Evolutionary conservation across 2,888 invertebrate species (phyloP), one percentile per base, ranked within the genome.

Genomic region (Meiosimyza decipiens): DNA sequence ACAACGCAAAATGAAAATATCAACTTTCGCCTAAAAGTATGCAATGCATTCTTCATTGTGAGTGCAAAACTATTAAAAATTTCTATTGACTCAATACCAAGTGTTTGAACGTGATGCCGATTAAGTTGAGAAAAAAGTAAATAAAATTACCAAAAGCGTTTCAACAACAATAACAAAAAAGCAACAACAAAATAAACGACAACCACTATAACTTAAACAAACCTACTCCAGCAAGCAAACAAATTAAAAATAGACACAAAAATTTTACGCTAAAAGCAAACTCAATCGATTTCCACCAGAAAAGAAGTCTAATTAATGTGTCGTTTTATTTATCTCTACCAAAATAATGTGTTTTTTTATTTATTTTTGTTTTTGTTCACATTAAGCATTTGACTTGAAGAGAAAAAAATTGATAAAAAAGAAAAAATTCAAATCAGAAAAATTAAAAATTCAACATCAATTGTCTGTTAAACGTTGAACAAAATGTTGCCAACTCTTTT

Each of bases 371-470:
- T 52, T 52, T 33, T 71, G 55, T n/a, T 71, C 16, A 51, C 64
- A 73, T 73, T 73, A 69, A 75, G 75, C 57, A 71, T 52, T 66
- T 73, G 60, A 28, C 55, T 69, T 40, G 40, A 40, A 9, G 50
- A 51, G 33, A 54, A 72, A 69, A 63, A 75, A 51, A 57, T 67
- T 72, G n/a, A 59, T 55, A 57, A 50, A 50, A 50, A 64, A 69
- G 52, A 67, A 52, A 47, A 60, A 62, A 52, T 13, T 67, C 13
- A 49, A 67, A 47, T 60, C 47, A 57, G 13, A 54, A 72, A 67
- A 55, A 57, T 47, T 51, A 65, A 52, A 65, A 65, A 49, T 18
- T 65, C 18, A 28, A 12, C 33, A 47, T 12, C 33, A 28, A 47
- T 7, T 16, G 13, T 47, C 57, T 67, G 57, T 47, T 57, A 33